These are phyloP conservation scores for Orientallactaga bullata DNA, from an alignment of 2,113 vertebrate species.

Conservation along the genomic window DNA sequence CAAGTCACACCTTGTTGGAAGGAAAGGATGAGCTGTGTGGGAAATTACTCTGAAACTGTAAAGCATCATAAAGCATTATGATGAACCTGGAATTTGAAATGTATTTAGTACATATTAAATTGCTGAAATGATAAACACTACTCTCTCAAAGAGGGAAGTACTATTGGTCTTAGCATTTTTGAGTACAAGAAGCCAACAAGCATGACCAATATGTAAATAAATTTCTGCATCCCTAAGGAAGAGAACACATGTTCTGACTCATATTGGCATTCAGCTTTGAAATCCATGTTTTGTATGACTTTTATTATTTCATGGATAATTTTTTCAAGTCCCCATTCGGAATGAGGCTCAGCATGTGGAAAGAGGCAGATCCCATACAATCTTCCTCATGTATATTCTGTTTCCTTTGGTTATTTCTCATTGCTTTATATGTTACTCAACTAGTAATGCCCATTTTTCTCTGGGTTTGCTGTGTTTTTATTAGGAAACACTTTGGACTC, in stretches of 20 bases:
- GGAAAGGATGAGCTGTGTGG: neutral
- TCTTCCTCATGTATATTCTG: neutral
- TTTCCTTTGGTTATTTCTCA: neutral
- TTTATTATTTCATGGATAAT: neutral
- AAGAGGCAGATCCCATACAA: neutral
- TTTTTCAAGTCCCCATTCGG: neutral
- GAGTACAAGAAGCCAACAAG: conserved; percentile 10
- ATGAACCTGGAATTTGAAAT: neutral
- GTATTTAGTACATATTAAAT: conserved; percentile 32
- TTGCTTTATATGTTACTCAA: neutral
- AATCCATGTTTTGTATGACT: neutral
- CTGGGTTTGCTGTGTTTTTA: conserved; percentile 40
- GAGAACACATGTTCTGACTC: neutral
- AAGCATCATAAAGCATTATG: neutral
- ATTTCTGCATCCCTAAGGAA: neutral
- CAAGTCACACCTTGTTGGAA: neutral
- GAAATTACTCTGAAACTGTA: neutral
- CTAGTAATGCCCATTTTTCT: neutral
- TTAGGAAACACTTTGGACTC: conserved; percentile 34
- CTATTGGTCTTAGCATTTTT: conserved; percentile 34
- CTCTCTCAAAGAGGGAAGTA: conserved; percentile 45
- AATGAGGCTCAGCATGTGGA: neutral
- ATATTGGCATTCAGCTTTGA: neutral
- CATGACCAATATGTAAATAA: neutral
- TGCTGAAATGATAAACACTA: conserved; percentile 2